Evolutionary conservation across 2,113 vertebrate genomes (phyloP).

Genomic region (Leucopsar rothschildi): DNA sequence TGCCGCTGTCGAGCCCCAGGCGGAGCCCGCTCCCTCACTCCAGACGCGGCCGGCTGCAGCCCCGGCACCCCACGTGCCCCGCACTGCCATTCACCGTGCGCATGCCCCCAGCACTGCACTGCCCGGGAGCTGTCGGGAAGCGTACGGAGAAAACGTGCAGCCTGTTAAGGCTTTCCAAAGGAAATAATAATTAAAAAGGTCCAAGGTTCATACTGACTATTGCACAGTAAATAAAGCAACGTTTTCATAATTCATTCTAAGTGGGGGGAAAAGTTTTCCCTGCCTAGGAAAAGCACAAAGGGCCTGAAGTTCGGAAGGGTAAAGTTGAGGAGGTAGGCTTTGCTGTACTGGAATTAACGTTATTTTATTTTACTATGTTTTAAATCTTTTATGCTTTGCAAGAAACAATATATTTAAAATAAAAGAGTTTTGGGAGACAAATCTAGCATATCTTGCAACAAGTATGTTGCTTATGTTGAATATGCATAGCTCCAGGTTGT

Average conservation of each 20-base stretch:
- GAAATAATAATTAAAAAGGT: background rate
- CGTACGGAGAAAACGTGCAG: background rate
- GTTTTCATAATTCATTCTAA: background rate
- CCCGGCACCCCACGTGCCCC: fast-evolving
- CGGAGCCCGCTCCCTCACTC: fast-evolving
- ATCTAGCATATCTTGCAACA: background rate
- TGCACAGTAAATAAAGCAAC: background rate
- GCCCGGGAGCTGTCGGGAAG: fast-evolving
- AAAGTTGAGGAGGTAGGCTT: background rate
- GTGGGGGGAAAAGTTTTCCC: fast-evolving
- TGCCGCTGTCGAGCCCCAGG: fast-evolving
- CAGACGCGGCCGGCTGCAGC: fast-evolving
- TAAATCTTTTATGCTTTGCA: background rate
- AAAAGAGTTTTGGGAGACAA: background rate
- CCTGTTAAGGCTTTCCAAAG: background rate
- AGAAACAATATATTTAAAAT: background rate
- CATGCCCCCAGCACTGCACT: fast-evolving
- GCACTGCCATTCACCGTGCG: fast-evolving
- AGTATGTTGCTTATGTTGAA: background rate
- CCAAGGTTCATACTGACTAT: background rate
- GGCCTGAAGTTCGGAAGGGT: background rate
- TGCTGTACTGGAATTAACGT: background rate
- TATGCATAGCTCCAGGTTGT: background rate
- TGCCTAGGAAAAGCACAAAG: background rate
- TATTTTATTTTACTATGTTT: background rate